Conservation (phyloP, 2,113 vertebrate genomes). For the Tyto alba region DNA sequence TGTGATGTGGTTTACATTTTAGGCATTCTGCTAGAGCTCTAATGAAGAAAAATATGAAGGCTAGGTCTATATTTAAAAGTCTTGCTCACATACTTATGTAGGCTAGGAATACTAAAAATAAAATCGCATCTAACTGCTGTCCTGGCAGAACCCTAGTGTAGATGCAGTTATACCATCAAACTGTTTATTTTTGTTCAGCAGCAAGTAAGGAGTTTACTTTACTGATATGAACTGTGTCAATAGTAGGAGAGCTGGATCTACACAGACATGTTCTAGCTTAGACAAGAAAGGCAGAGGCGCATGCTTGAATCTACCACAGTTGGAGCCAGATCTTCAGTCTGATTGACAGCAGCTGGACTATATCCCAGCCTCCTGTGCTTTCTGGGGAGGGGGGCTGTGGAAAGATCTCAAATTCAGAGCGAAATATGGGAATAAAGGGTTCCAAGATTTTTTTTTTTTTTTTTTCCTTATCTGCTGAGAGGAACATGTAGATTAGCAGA, state of each 20-base stretch:
- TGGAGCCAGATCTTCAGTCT: constrained; percentile 21
- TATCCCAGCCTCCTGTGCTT: constrained; percentile 37
- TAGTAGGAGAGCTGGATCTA: constrained; percentile 7
- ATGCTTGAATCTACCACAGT: neutral
- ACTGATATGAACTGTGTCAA: neutral
- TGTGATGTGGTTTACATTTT: neutral
- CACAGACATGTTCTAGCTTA: constrained; percentile 4
- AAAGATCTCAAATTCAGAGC: neutral
- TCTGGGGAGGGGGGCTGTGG: neutral
- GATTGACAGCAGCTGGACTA: constrained; percentile 44
- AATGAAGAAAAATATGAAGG: constrained; percentile 39
- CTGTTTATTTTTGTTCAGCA: constrained; percentile 39
- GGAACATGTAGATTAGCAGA: neutral
- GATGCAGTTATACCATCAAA: constrained; percentile 16
- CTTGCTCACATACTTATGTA: constrained; percentile 50
- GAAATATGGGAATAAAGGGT: neutral
- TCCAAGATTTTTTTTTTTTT: neutral
- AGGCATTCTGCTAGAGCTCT: constrained; percentile 8
- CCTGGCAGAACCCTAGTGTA: constrained; percentile 35
- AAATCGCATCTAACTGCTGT: constrained; percentile 15
- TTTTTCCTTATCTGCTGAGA: neutral
- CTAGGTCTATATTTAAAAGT: constrained; percentile 43
- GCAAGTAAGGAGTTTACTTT: neutral
- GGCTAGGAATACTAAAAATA: constrained; percentile 56
- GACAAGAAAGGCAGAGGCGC: constrained; percentile 22